Evolutionary conservation across 2,113 vertebrate species (phyloP).

Genomic region (Dasyornis broadbenti): DNA sequence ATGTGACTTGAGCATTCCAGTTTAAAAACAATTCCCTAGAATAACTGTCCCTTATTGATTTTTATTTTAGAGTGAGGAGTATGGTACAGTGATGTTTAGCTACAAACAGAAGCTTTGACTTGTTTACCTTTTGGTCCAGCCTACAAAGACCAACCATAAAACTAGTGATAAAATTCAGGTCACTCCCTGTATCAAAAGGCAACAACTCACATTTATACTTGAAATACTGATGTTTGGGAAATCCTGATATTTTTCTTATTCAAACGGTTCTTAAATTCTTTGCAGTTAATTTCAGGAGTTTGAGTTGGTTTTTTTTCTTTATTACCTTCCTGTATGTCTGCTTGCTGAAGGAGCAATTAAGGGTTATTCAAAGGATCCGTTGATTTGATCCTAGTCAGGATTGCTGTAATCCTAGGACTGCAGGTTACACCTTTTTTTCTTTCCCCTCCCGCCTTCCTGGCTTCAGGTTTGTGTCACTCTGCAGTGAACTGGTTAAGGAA

Average conservation of each 20-base stretch:
- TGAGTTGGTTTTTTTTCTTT: not conserved
- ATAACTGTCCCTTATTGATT: not conserved
- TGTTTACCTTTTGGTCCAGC: not conserved
- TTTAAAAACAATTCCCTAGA: not conserved
- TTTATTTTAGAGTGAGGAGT: not conserved
- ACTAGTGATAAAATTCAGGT: not conserved
- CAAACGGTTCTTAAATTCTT: not conserved
- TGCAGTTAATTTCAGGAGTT: not conserved
- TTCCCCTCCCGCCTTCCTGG: not conserved
- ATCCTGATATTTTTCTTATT: not conserved
- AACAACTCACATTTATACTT: not conserved
- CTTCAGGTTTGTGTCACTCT: not conserved
- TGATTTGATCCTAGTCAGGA: not conserved
- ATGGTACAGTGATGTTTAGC: not conserved
- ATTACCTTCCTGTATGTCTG: not conserved
- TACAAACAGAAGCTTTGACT: not conserved
- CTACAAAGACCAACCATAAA: not conserved
- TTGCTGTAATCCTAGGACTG: not conserved
- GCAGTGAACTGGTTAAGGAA: not conserved
- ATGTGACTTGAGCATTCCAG: not conserved
- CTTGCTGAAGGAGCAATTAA: not conserved
- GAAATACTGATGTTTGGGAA: slow-evolving; percentile 6
- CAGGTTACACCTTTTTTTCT: not conserved
- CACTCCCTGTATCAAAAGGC: not conserved
- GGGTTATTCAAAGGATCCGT: not conserved